Evolutionary conservation across 2,888 invertebrate genomes (phyloP), one percentile per base, ranked within the genome.

Genomic region (Ctenicera cuprea): DNA sequence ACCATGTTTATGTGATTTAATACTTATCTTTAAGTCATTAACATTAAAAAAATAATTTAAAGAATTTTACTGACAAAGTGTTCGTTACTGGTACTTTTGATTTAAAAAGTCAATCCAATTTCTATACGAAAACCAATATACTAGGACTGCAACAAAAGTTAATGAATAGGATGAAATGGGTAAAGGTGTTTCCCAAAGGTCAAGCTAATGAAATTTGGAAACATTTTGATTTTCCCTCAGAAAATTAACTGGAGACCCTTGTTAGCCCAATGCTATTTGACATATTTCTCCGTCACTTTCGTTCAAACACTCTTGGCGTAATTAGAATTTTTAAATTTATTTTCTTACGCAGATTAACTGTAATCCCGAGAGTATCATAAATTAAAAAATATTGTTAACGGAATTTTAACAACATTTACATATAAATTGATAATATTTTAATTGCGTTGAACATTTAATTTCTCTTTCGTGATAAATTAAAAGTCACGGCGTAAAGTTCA

Each of bases 151-250:
- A 14, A 59, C 30, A 18, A 37, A 57, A 59, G 5, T 18, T 38
- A 59, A 59, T 38, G 18, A 20, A 38, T 57, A 59, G 14, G 12
- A 38, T 59, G 59, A 59, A 59, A 59, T 33, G 59, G 59, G 59
- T 59, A 38, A 59, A 59, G 59, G 38, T 59, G n/a, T 38, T 14
- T 16, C 59, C 59, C 38, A 59, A 41, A 41, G 33, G 59, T 18
- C 18, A 7, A 12, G n/a, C 18, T 59, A 59, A 59, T 59, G 59
- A 59, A 59, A 59, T 59, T 59, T 59, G 59, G 38, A 37, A 59
- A 59, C 59, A 59, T 59, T 59, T 59, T 59, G 59, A 59, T 59
- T 33, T 33, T 20, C 59, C 33, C 33, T 59, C 38, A 18, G 59
- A 38, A 59, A 59, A 59, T 59, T 59, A 59, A 59, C 14, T 22